phyloP scores from a whole-genome alignment of 2,888 invertebrate genomes.

The Serrognathus titanus region DNA sequence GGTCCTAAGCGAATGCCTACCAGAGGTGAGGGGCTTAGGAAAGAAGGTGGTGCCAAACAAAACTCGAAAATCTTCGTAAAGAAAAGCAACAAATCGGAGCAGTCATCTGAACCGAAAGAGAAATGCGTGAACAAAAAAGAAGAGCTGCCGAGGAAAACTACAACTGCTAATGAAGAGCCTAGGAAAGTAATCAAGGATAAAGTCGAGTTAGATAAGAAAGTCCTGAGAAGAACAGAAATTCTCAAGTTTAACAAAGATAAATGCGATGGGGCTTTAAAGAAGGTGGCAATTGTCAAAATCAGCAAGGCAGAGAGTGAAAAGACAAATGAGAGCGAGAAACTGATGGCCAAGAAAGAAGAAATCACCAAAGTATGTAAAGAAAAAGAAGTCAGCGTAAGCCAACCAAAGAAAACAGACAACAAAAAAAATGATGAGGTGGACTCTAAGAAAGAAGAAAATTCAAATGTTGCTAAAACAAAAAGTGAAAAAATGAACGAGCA shows the following conservation, averaged over 20 bases:
- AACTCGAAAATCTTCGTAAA: no score
- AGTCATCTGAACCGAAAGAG: no score
- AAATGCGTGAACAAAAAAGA: no score
- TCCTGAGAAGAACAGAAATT: conserved; percentile 5
- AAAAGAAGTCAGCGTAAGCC: no score
- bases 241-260: conserved; percentile 4
- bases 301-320: conserved; percentile 2
- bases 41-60: no score
- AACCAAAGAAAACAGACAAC: conserved; percentile 18
- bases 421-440: conserved; percentile 22
- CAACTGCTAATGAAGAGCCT: no score
- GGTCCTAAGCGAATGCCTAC: no score
- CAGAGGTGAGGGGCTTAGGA: no score
- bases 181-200: no score
- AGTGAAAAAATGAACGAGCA: conserved; percentile 6
- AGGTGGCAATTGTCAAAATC: conserved; percentile 1
- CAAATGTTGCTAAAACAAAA: conserved; percentile 7
- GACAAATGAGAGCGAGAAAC: not conserved
- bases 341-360: conserved; percentile 4
- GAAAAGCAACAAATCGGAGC: no score
- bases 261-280: not conserved
- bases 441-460: conserved; percentile 18
- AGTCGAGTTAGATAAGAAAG: no score
- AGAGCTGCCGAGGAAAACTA: no score
- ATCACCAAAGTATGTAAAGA: not conserved